Conservation (phyloP, 2,888 invertebrate genomes). For the Hemaris fuciformis region DNA sequence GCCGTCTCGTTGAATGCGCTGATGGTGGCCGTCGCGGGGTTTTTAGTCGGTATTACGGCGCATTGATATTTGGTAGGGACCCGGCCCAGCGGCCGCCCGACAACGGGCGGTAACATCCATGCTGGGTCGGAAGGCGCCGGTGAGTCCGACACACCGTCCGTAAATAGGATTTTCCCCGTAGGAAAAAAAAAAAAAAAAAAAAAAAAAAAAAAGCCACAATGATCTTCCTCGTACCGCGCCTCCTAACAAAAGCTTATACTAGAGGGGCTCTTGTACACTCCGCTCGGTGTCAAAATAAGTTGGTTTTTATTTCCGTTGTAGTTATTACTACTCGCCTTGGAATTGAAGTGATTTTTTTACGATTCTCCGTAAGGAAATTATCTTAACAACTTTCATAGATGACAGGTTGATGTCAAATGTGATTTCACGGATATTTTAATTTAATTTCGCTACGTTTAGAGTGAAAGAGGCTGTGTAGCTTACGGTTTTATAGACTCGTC, state of each 20-base stretch:
- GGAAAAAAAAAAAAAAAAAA: too few relatives aligned
- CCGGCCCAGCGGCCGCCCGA: too few relatives aligned
- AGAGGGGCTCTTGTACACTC: conserved; percentile 25
- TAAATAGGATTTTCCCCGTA: too few relatives aligned
- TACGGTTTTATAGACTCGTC: neutral
- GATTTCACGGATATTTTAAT: conserved; percentile 6
- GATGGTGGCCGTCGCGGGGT: too few relatives aligned
- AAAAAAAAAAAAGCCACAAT: too few relatives aligned
- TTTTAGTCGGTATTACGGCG: too few relatives aligned
- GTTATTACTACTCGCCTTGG: conserved; percentile 47
- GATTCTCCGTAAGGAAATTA: conserved; percentile 16
- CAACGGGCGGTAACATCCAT: too few relatives aligned
- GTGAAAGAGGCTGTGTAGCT: neutral
- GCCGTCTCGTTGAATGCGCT: too few relatives aligned
- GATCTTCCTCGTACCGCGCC: conserved; percentile 34
- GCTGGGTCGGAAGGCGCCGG: too few relatives aligned
- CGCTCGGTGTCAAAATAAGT: conserved; percentile 32
- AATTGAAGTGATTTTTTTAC: conserved; percentile 42
- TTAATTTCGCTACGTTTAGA: neutral
- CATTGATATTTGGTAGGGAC: too few relatives aligned
- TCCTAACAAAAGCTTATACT: conserved; percentile 15
- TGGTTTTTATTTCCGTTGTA: conserved; percentile 54
- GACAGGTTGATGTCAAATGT: conserved; percentile 1
- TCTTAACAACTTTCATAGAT: conserved; percentile 14
- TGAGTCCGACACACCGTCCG: too few relatives aligned